These are phyloP conservation scores for Dromiciops gliroides DNA, from an alignment of 2,113 vertebrate species.

Conservation along the genomic window DNA sequence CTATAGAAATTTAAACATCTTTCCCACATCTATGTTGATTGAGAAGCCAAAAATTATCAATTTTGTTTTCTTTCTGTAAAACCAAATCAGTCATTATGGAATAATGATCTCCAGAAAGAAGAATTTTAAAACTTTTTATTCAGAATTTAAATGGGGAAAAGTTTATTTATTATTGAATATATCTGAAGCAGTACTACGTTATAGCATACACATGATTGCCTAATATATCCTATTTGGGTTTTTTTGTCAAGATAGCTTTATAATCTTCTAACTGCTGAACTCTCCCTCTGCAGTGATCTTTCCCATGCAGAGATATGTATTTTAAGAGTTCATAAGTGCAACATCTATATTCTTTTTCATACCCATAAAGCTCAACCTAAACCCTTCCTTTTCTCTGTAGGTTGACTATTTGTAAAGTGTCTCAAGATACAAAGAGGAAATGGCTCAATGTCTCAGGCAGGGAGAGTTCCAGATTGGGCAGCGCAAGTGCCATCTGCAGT, in stretches of 20 bases:
- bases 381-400: constrained; percentile 79
- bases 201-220: constrained; percentile 1
- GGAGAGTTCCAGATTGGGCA: constrained; percentile 60
- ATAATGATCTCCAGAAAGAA: constrained; percentile 18
- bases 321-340: constrained; percentile 52
- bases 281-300: neutral
- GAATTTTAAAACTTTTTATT: constrained; percentile 50
- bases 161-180: constrained; percentile 44
- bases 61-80: constrained; percentile 12
- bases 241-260: constrained; percentile 1
- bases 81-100: constrained; percentile 13
- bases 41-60: constrained; percentile 13
- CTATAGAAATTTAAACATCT: constrained; percentile 2
- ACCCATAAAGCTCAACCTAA: constrained; percentile 63
- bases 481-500: constrained; percentile 65
- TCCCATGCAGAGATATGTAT: constrained; percentile 28
- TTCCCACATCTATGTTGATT: constrained; percentile 14
- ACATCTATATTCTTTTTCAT: constrained; percentile 54
- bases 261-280: neutral
- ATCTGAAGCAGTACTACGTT: constrained; percentile 38
- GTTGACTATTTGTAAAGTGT: constrained; percentile 78
- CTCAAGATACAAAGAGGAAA: constrained; percentile 69
- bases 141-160: constrained; percentile 48
- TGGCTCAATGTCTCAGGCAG: constrained; percentile 75
- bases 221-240: constrained; percentile 26